Evolutionary conservation across 2,888 invertebrate species (phyloP).

Genomic region (Metallyticus violacea): DNA sequence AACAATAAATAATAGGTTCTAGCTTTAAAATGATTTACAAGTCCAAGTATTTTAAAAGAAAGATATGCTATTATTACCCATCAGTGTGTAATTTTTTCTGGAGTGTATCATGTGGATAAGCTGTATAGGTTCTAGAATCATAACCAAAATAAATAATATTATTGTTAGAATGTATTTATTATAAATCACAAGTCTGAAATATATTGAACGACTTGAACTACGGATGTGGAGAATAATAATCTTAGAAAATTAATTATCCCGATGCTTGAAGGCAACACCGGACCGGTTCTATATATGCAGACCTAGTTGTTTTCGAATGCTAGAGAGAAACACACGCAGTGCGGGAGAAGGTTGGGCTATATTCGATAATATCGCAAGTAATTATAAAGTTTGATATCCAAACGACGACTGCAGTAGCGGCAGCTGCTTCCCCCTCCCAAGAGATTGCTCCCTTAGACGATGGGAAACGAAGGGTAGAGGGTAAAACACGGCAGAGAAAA

Average conservation of each 20-base stretch:
- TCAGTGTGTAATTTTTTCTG: too few relatives aligned
- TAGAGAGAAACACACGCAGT: not conserved
- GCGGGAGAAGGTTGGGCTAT: not conserved
- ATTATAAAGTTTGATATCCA: conserved; percentile 31
- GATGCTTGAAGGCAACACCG: too few relatives aligned
- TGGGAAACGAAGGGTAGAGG: too few relatives aligned
- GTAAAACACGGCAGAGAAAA: not conserved
- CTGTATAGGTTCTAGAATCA: too few relatives aligned
- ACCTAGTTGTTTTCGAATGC: not conserved
- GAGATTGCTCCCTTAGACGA: not conserved
- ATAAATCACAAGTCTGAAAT: not conserved
- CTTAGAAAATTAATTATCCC: not conserved
- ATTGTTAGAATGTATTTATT: not conserved
- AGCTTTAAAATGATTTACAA: too few relatives aligned
- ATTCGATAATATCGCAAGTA: conserved; percentile 32
- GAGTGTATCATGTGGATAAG: too few relatives aligned
- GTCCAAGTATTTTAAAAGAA: too few relatives aligned
- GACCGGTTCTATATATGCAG: not conserved
- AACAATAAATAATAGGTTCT: too few relatives aligned
- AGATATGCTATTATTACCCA: too few relatives aligned
- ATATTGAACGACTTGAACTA: not conserved
- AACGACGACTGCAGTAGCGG: conserved; percentile 11
- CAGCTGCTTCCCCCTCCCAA: not conserved
- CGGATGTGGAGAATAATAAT: not conserved
- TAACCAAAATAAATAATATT: not conserved